These are phyloP conservation scores for Mustelus asterias DNA, from an alignment of 2,113 vertebrate genomes.

Conservation along the genomic window DNA sequence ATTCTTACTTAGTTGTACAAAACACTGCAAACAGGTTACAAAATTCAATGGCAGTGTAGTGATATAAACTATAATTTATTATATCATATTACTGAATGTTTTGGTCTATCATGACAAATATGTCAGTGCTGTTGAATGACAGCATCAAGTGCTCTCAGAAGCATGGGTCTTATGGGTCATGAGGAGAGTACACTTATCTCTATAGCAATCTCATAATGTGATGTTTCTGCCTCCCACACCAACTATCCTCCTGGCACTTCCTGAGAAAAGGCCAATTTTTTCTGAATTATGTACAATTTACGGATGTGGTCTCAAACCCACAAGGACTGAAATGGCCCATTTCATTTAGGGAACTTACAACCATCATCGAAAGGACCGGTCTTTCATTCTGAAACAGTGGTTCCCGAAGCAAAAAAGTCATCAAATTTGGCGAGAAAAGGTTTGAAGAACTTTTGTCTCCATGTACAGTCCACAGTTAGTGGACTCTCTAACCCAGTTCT, in stretches of 20 bases:
- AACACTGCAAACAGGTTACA: neutral
- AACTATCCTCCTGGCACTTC: neutral
- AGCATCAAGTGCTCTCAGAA: neutral
- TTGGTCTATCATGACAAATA: neutral
- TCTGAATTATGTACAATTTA: constrained; percentile 17
- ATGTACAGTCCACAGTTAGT: no score
- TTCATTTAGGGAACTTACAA: neutral
- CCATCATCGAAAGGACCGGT: neutral
- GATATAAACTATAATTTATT: neutral
- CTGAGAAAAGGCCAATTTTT: neutral
- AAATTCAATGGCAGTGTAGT: neutral
- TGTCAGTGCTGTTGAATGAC: neutral
- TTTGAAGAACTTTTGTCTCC: no score
- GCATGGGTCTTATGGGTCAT: neutral
- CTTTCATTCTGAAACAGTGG: neutral
- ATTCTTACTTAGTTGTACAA: neutral
- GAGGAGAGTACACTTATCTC: neutral
- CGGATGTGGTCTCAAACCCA: neutral
- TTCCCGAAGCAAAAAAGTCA: no score
- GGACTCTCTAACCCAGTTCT: no score
- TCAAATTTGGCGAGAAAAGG: no score
- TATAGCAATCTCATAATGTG: neutral
- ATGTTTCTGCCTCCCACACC: neutral
- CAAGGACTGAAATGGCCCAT: neutral
- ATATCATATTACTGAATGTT: neutral